These are phyloP conservation scores for Acleris sparsana DNA, from an alignment of 2,888 invertebrate genomes.

Conservation along the genomic window DNA sequence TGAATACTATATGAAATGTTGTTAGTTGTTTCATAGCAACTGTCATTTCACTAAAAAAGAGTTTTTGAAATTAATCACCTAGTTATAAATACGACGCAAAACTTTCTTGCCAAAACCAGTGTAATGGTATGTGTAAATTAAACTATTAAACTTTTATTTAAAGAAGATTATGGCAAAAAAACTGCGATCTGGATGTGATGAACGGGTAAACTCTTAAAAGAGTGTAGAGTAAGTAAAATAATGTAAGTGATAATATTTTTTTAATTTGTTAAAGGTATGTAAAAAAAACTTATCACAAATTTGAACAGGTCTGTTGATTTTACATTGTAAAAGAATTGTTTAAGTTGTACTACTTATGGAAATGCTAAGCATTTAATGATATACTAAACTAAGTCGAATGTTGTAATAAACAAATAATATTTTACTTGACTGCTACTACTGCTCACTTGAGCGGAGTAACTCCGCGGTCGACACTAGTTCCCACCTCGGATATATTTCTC, in stretches of 20 bases:
- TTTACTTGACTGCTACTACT: constrained; percentile 20
- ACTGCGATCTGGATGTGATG: constrained; percentile 61
- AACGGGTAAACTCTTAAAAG: constrained; percentile 64
- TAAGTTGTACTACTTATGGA: constrained; percentile 27
- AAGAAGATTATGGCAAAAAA: constrained; percentile 43
- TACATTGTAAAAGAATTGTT: constrained; percentile 18
- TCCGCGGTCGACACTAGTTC: too few species aligned
- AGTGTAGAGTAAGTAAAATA: constrained; percentile 54
- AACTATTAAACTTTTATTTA: constrained; percentile 37
- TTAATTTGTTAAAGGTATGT: constrained; percentile 31
- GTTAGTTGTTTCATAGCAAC: too few species aligned
- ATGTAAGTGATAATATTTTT: constrained; percentile 22
- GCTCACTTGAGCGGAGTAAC: constrained; percentile 1
- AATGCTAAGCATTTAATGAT: constrained; percentile 46
- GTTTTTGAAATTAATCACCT: too few species aligned
- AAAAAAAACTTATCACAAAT: constrained; percentile 44
- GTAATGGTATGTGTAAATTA: too few species aligned
- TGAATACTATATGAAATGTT: too few species aligned
- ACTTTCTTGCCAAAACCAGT: constrained; percentile 42
- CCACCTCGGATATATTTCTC: too few species aligned
- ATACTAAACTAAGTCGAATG: constrained; percentile 40
- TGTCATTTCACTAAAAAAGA: too few species aligned
- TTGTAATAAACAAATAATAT: constrained; percentile 10
- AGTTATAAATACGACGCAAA: background rate
- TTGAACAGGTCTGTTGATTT: constrained; percentile 38